Evolutionary conservation across 1,140 invertebrate species (phyloP), one percentile per base, ranked within the genome.

Genomic region (Diorhabda elongata): DNA sequence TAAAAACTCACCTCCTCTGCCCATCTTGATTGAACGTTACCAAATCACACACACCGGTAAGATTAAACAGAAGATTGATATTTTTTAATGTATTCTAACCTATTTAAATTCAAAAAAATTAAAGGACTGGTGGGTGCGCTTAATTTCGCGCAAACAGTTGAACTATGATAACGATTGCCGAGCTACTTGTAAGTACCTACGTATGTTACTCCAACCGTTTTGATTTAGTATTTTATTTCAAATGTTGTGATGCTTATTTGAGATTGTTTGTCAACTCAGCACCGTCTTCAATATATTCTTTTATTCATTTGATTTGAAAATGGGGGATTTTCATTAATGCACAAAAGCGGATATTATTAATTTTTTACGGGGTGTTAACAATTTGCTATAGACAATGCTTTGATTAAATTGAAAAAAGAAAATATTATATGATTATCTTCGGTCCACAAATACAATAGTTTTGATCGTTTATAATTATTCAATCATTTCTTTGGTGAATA

Each of bases 71-170:
- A 26, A 26, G 26, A 26, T 26, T 26, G 26, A 26, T 26, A 26
- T 26, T 26, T 26, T 26, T 26, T 26, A 26, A 26, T 26, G 26
- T 26, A 26, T 26, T 26, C 1, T 26, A 26, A 26, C 26, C 26
- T 26, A 26, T 26, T 26, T 26, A 26, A 26, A 26, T 26, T 26
- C 26, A 26, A 26, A 26, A 26, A 26, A 26, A 26, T 26, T 26
- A 26, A 26, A 26, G 26, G 26, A 26, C 26, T 26, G 26, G 26
- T 26, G 26, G 26, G 47, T 52, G 47, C 47, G 47, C 47, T n/a
- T n/a, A n/a, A 52, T n/a, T 52, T 52, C 47, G 47, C 47, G 47
- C 26, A 52, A 52, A 52, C 47, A 52, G 47, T 52, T 52, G 47
- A 52, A 52, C n/a, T 6, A 52, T 8, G 3, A 52, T 52, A 52